Evolutionary conservation across 2,113 vertebrate species (phyloP).

Genomic region (Oncorhynchus tshawytscha): DNA sequence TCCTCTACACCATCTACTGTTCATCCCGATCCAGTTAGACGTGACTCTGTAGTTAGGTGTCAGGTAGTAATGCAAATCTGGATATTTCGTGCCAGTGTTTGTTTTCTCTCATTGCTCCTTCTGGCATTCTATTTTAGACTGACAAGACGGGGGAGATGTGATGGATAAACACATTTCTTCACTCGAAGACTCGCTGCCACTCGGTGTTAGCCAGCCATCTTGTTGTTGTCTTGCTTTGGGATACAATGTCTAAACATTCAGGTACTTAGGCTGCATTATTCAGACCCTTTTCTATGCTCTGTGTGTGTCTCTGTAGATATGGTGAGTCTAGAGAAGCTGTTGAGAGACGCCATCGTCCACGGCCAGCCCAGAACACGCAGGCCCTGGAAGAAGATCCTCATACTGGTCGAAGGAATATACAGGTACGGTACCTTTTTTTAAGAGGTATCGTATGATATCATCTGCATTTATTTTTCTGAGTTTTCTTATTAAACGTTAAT

Average conservation of each 20-base stretch:
- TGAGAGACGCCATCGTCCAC: slow-evolving; percentile 94
- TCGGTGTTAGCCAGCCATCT: no score
- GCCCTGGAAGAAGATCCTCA: slow-evolving; percentile 98
- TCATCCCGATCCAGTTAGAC: not conserved
- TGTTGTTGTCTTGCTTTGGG: no score
- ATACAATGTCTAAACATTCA: no score
- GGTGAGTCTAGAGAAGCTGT: slow-evolving; percentile 95
- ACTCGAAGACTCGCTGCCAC: no score
- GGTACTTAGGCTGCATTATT: not conserved
- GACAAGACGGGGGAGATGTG: no score
- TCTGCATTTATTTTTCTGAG: no score
- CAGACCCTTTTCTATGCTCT: not conserved
- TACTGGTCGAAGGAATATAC: slow-evolving; percentile 96
- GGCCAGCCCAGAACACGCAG: slow-evolving; percentile 93
- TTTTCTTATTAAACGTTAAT: no score
- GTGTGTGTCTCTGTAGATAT: slow-evolving; percentile 78
- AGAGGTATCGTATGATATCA: no score
- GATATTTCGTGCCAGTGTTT: no score
- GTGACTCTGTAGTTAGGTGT: not conserved
- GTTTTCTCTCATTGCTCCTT: no score
- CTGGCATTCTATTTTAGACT: no score
- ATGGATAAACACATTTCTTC: no score
- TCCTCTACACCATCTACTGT: not conserved
- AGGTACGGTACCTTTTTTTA: slow-evolving; percentile 74
- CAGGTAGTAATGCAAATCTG: not conserved